phyloP scores from a whole-genome alignment of 2,888 invertebrate genomes.

The Caenorhabditis angaria region DNA sequence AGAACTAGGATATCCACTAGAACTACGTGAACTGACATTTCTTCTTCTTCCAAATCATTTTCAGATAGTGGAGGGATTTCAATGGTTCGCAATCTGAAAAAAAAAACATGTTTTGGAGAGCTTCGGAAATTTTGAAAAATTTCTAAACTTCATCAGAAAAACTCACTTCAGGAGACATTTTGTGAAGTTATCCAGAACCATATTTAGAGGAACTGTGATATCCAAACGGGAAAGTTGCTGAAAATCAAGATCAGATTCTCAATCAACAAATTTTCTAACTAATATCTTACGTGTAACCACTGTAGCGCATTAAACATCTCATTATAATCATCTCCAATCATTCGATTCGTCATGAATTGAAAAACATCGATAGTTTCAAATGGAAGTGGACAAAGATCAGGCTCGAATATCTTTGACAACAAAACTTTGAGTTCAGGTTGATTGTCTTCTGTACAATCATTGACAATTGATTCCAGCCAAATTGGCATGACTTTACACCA shows the following conservation, averaged over 20 bases:
- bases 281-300: constrained; percentile 73
- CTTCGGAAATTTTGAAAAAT: too few species aligned
- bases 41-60: constrained; percentile 63
- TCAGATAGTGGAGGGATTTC: constrained; percentile 55
- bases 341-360: constrained; percentile 87
- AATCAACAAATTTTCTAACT: constrained; percentile 3
- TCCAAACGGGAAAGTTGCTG: constrained; percentile 75
- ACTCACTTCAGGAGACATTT: constrained; percentile 50
- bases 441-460: constrained; percentile 73
- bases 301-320: constrained; percentile 75
- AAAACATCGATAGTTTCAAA: constrained; percentile 94
- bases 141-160: too few species aligned
- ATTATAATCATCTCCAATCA: constrained; percentile 75
- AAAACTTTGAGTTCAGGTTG: constrained; percentile 84
- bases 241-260: constrained; percentile 14
- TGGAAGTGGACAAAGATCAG: constrained; percentile 91
- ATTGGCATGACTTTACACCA: constrained; percentile 99
- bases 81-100: constrained; percentile 38
- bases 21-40: constrained; percentile 81
- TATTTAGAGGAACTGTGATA: constrained; percentile 74
- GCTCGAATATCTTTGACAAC: constrained; percentile 90
- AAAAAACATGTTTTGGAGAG: too few species aligned
- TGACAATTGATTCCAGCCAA: constrained; percentile 80
- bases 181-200: constrained; percentile 73
- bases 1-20: constrained; percentile 94